Percentiles rank a stretch among this genome's conserved stretches.
These are phyloP conservation scores for Pantelozetes paolii DNA, from an alignment of 2,888 invertebrate genomes.

Conservation along the genomic window DNA sequence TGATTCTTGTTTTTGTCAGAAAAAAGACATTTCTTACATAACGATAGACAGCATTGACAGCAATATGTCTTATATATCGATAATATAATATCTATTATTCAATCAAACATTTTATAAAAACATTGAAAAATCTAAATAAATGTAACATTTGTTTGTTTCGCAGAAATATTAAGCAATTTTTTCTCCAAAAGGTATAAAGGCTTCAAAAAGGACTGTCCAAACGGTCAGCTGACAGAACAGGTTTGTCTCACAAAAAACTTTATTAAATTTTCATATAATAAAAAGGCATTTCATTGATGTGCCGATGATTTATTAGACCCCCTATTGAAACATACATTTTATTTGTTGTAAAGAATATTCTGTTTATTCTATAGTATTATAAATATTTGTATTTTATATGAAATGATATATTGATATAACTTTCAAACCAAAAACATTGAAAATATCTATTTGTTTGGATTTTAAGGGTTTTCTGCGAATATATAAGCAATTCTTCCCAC, in stretches of 20 bases:
- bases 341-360: neutral
- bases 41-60: neutral
- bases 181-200: conserved; percentile 79
- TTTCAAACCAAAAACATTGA: no score
- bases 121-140: neutral
- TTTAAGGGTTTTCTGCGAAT: conserved; percentile 96
- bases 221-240: conserved; percentile 90
- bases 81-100: no score
- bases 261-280: neutral
- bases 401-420: neutral
- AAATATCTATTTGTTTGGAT: no score
- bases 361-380: neutral
- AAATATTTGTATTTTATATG: neutral
- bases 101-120: no score
- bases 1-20: neutral
- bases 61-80: no score
- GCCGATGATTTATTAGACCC: neutral
- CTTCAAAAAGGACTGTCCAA: conserved; percentile 92
- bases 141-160: neutral
- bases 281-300: neutral
- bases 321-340: neutral
- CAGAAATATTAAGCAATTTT: neutral
- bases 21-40: neutral
- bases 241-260: conserved; percentile 56
- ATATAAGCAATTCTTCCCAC: conserved; percentile 98